Base-by-base conservation (phyloP, 2,113 vertebrate genomes). In the Equus przewalskii region DNA sequence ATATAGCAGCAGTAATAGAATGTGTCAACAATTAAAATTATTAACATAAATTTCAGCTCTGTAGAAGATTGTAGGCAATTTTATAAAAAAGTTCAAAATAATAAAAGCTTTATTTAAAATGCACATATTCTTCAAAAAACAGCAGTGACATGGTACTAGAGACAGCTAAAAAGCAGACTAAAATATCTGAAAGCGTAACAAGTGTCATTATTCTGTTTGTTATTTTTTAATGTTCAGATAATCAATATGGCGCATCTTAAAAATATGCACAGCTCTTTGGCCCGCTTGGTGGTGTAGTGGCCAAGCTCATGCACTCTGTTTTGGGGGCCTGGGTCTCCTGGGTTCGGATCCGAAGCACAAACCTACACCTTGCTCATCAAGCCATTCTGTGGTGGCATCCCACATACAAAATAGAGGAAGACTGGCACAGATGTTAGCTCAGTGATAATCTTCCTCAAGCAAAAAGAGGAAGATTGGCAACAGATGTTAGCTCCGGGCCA, bases 11-110 rank as follows among this genome's bases (percentile, higher is more conserved):
- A 86, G 65, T 21, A 73, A 46, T 26, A 51, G 13, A 75, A 36
- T 33, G 1, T 56, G 28, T 62, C 49, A 80, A 33, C 28, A 89
- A 54, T 80, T 58, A 89, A 67, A 95, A 67, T 54, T 86, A 58
- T 56, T 73, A 72, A 88, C 14, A 51, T 21, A 51, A 67, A 92
- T n/a, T 62, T 92, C 24, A 54, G 30, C 10, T 91, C 56, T 60
- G 8, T 82, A 54, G 49, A 94, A 89, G 36, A 56, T 1, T 46
- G 0, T 18, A 69, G 44, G 7, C 7, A 94, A 89, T 12, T 83
- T 88, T 49, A 89, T 72, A 7, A 94, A 95, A 85, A 89, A 73
- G 6, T n/a, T 67, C 36, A 95, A 95, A 78, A 65, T 90, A 82
- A 75, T 65, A 33, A 69, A 75, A 75, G 36, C 10, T 0, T 11